Evolutionary conservation across 2,113 vertebrate species (phyloP), one percentile per base, ranked within the genome.

Genomic region (Tichodroma muraria): DNA sequence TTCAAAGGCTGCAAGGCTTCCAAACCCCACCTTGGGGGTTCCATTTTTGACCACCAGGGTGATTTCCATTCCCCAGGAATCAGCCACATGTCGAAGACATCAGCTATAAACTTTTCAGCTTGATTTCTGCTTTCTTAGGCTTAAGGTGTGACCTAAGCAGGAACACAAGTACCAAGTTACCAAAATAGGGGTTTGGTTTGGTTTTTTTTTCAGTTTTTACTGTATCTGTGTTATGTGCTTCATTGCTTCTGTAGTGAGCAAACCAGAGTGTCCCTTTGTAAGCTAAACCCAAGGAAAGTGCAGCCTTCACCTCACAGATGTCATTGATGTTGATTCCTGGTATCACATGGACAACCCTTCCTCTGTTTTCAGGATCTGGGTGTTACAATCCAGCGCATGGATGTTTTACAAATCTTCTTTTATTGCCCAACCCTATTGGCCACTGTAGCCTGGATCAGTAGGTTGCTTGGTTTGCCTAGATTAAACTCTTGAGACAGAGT

Each of bases 381-480:
- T 28, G 37, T 42, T 69, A 37, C 37, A 59, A 57, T 49, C 56
- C 64, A 60, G 57, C 31, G 45, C 72, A 11, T 6, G 37, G 77
- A 35, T 33, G 64, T 52, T 94, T 93, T 85, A 84, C 47, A 64
- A 76, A 84, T 86, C 64, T 54, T 83, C 69, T 92, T 82, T 88
- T 54, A 35, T 60, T 89, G 25, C 61, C 80, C 42, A 80, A 0
- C 20, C 13, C 31, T 38, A 37, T 17, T 89, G 87, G 89, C 89
- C 42, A 31, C 60, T 44, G 9, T 23, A 64, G 37, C 23, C 61
- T 79, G 85, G 57, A 93, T 94, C 81, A 96, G 71, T 92, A 87
- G 86, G 84, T 95, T 94, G 45, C 90, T 96, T 95, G 92, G 60
- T 65, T 96, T 81, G 79, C 89, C 75, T 65, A 61, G 72, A 86